Conservation (phyloP, 2,113 vertebrate genomes). For the Sisor rabdophorus region DNA sequence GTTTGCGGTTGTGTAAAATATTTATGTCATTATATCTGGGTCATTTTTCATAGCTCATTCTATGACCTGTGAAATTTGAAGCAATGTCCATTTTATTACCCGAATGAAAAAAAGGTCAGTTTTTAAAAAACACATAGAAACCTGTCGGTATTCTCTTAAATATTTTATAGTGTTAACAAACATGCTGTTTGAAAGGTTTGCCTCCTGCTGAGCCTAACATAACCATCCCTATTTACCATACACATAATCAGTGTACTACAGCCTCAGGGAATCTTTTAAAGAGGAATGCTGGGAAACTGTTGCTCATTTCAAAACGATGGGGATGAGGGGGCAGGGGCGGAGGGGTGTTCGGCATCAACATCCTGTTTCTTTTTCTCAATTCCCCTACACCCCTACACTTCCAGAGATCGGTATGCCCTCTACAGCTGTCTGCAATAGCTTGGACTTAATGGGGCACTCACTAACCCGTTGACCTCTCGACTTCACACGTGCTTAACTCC, state of each 20-base stretch:
- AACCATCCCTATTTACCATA: background rate
- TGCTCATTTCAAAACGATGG: constrained; percentile 25
- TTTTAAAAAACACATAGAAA: background rate
- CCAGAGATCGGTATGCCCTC: constrained; percentile 31
- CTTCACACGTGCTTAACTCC: constrained; percentile 2
- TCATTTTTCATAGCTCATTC: background rate
- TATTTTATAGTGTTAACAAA: constrained; percentile 19
- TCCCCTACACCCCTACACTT: background rate
- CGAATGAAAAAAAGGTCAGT: background rate
- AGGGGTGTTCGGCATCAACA: constrained; percentile 36
- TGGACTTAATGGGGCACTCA: constrained; percentile 17
- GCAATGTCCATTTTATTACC: background rate
- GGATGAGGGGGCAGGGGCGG: background rate
- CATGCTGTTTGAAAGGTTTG: constrained; percentile 25
- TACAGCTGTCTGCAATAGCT: constrained; percentile 17
- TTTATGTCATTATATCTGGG: background rate
- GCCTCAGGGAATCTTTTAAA: constrained; percentile 39
- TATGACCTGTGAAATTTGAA: background rate
- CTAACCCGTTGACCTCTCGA: constrained; percentile 29
- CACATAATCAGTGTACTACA: constrained; percentile 17
- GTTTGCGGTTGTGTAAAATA: background rate
- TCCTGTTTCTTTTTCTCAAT: constrained; percentile 40
- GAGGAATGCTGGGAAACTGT: constrained; percentile 49
- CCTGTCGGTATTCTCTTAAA: background rate
- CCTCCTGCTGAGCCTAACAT: constrained; percentile 20